A percentile compares a stretch with the other conserved stretches of the same genome.
Evolutionary conservation across 2,888 invertebrate genomes (phyloP).

Genomic region (Charanyca ferruginea): DNA sequence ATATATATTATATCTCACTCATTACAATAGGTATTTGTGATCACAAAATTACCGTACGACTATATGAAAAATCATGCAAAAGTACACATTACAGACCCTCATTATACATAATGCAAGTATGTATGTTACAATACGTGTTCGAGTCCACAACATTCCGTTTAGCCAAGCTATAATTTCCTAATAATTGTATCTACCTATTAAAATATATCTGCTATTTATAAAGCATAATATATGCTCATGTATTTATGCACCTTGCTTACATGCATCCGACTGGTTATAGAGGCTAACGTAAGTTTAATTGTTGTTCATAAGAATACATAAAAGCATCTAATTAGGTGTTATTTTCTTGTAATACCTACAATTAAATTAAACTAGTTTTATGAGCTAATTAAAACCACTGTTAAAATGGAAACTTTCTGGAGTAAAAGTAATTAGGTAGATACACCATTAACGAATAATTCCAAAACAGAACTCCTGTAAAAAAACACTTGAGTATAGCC

Average conservation of each 20-base stretch:
- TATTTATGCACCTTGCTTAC: slow-evolving; percentile 37
- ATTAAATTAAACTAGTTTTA: slow-evolving; percentile 26
- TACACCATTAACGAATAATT: no score
- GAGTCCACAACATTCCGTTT: slow-evolving; percentile 29
- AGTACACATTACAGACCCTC: neutral
- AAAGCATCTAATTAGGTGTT: slow-evolving; percentile 33
- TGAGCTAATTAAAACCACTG: neutral
- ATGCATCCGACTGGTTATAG: slow-evolving; percentile 45
- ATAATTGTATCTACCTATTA: slow-evolving; percentile 40
- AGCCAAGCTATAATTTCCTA: slow-evolving; percentile 46
- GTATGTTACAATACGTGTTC: slow-evolving; percentile 21
- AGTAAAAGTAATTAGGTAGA: slow-evolving; percentile 1
- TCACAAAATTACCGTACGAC: neutral
- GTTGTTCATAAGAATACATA: slow-evolving; percentile 19
- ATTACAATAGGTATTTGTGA: no score
- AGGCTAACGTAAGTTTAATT: slow-evolving; percentile 43
- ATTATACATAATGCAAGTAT: slow-evolving; percentile 18
- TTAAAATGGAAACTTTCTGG: neutral
- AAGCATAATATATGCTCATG: slow-evolving; percentile 38
- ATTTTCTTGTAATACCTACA: slow-evolving; percentile 32
- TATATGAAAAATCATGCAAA: slow-evolving; percentile 2
- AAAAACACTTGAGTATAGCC: no score
- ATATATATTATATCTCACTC: neutral
- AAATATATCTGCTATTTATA: slow-evolving; percentile 36
- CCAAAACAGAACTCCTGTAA: no score